phyloP scores from a whole-genome alignment of 2,888 invertebrate species.

The Auanema sp. region DNA sequence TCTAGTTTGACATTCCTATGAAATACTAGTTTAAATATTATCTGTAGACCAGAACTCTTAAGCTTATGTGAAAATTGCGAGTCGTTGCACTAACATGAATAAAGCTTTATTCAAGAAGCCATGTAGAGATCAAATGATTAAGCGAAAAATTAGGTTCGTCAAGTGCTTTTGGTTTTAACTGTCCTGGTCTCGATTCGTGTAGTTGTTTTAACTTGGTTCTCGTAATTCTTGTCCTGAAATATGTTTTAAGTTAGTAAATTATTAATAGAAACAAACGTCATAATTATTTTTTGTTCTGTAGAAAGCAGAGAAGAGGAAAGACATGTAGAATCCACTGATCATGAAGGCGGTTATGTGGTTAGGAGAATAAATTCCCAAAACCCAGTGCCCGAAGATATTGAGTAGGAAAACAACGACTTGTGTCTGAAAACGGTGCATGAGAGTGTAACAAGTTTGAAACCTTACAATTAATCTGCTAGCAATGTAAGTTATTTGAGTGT shows the following conservation, averaged over 20 bases:
- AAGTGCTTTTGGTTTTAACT: slow-evolving; percentile 8
- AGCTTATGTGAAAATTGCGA: no score
- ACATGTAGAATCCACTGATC: slow-evolving; percentile 59
- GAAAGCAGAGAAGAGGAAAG: slow-evolving; percentile 53
- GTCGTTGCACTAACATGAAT: neutral
- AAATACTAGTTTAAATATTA: neutral
- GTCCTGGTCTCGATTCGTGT: slow-evolving; percentile 16
- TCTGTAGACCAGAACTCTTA: no score
- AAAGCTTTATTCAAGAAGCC: slow-evolving; percentile 1
- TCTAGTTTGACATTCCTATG: slow-evolving; percentile 4
- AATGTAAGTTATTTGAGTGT: slow-evolving; percentile 46
- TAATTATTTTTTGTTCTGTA: slow-evolving; percentile 39
- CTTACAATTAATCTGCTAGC: slow-evolving; percentile 48
- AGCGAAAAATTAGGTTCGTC: slow-evolving; percentile 1
- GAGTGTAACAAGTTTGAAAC: neutral
- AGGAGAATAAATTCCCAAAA: slow-evolving; percentile 41
- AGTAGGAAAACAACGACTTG: slow-evolving; percentile 52
- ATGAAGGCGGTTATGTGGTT: slow-evolving; percentile 59
- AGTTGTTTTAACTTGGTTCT: slow-evolving; percentile 7
- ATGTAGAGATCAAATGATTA: slow-evolving; percentile 10
- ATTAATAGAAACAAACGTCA: slow-evolving; percentile 2
- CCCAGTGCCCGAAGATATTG: slow-evolving; percentile 50
- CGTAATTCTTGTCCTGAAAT: no score
- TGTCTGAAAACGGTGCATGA: slow-evolving; percentile 37
- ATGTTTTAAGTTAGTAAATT: no score